Percentiles rank a stretch among this genome's conserved stretches.
Evolutionary conservation across 2,888 invertebrate species (phyloP).

Genomic region (Diplazon laetatorius): DNA sequence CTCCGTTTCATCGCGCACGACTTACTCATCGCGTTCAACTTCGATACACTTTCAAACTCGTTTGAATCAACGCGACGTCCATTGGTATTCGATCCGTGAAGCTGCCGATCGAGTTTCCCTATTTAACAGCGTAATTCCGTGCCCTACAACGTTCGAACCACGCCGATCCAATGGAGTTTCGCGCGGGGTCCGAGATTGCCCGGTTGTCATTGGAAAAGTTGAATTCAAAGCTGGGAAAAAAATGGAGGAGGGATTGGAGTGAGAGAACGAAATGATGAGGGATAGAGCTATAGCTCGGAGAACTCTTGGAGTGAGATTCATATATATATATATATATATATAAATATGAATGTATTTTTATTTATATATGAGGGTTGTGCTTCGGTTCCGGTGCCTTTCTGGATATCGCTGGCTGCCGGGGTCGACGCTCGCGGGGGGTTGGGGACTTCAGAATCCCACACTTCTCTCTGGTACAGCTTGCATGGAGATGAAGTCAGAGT

Average conservation of each 20-base stretch:
- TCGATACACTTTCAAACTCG: constrained; percentile 25
- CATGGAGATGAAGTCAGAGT: constrained; percentile 53
- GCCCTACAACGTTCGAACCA: constrained; percentile 34
- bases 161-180: constrained; percentile 50
- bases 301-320: constrained; percentile 19
- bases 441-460: constrained; percentile 37
- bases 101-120: constrained; percentile 61
- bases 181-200: constrained; percentile 37
- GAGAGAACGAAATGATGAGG: constrained; percentile 34
- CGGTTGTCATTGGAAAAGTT: constrained; percentile 56
- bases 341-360: too few relatives aligned
- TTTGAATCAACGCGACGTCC: constrained; percentile 19
- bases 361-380: constrained; percentile 35
- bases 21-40: constrained; percentile 32
- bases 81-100: constrained; percentile 56
- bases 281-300: constrained; percentile 4
- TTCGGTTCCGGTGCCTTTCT: constrained; percentile 45
- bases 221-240: constrained; percentile 50
- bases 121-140: constrained; percentile 53
- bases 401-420: constrained; percentile 24
- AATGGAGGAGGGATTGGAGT: not conserved
- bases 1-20: constrained; percentile 1
- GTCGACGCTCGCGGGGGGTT: constrained; percentile 35
- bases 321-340: too few relatives aligned
- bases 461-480: constrained; percentile 31